Evolutionary conservation across 2,888 invertebrate species (phyloP).

Genomic region (Drosophila fulvimacula): DNA sequence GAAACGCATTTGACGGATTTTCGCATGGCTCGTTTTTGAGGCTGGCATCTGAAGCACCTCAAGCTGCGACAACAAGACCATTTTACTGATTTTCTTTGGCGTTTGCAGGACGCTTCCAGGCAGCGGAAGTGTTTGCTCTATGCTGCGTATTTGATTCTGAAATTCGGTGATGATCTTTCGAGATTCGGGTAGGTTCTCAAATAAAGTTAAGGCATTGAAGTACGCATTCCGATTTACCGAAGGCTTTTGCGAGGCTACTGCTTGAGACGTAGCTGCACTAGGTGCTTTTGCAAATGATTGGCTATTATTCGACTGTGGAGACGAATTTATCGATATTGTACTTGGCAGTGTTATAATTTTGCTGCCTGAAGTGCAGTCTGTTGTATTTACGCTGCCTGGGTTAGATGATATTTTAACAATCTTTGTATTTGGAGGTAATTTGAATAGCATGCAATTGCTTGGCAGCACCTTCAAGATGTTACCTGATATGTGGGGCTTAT

Average conservation of each 20-base stretch:
- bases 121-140: constrained; percentile 57
- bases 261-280: neutral
- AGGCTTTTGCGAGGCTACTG: neutral
- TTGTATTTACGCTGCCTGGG: neutral
- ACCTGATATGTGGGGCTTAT: constrained; percentile 6
- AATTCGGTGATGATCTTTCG: constrained; percentile 70
- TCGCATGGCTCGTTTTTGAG: constrained; percentile 10
- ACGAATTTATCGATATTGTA: constrained; percentile 1
- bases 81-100: constrained; percentile 2
- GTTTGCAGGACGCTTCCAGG: constrained; percentile 61
- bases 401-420: constrained; percentile 46
- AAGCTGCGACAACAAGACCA: neutral
- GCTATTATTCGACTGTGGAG: neutral
- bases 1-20: constrained; percentile 43
- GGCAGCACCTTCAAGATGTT: constrained; percentile 62
- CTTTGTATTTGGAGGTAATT: constrained; percentile 60
- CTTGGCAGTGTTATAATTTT: constrained; percentile 26
- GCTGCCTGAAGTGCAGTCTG: constrained; percentile 20
- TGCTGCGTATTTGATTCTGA: constrained; percentile 68
- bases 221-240: constrained; percentile 41
- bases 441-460: constrained; percentile 58
- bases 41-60: constrained; percentile 20
- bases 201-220: constrained; percentile 43
- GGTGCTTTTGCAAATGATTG: neutral
- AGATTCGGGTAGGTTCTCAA: constrained; percentile 73